Base-by-base conservation (phyloP, 2,113 vertebrate genomes). In the Thunnus thynnus region DNA sequence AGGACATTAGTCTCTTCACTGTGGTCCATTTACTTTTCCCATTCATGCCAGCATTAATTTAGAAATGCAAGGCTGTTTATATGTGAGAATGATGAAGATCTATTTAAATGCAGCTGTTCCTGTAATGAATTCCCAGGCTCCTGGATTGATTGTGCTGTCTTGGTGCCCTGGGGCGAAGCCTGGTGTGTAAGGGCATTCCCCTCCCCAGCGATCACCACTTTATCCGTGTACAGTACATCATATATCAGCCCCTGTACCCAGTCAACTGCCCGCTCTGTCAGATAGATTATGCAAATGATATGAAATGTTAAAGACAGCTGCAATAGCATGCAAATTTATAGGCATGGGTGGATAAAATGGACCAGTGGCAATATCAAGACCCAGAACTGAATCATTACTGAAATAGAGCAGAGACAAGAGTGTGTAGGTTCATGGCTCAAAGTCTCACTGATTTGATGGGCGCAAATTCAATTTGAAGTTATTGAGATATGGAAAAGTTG, bases 31-130 rank as follows among this genome's bases (percentile, higher is more conserved):
- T 88, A 48, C 69, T 67, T 57, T 85, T 46, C 51, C 66, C 80
- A 86, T 90, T 89, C 57, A 78, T 65, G 75, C 27, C 64, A 63
- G 22, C 14, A 0, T 84, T 84, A 41, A 75, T 88, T 88, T 84
- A 58, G 50, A 60, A 32, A 66, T 27, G 27, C 74, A 76, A 83
- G 79, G 78, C 54, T 87, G 74, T 72, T 83, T 80, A 13, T 62
- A 69, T 62, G 69, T 70, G 44, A 4, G 16, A 68, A 52, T 54
- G n/a, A 83, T 76, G 55, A 57, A 66, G 62, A 83, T 84, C 46
- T 76, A 13, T 71, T 83, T 9, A 3, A 80, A 64, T 78, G 20
- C 61, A 69, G 16, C 78, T 50, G 57, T 79, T 52, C 8, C 68
- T 18, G 36, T 66, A 36, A 75, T 70, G 68, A 62, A 18, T 30